Percentiles rank a stretch among this genome's conserved stretches.
These are phyloP conservation scores for Coturnix japonica DNA, from an alignment of 2,113 vertebrate species.

Conservation along the genomic window DNA sequence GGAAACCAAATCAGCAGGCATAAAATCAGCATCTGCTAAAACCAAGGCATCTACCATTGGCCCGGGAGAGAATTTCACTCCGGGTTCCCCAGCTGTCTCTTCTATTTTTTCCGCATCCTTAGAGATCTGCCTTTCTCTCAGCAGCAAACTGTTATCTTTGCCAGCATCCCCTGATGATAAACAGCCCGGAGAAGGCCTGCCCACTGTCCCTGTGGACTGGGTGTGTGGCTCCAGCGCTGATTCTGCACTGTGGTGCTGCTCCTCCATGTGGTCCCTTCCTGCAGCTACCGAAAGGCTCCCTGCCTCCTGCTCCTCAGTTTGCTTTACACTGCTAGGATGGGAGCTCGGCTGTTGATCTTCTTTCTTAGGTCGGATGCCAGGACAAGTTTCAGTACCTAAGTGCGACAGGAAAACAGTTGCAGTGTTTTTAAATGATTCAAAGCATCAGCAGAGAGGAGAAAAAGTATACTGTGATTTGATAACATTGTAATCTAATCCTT, in stretches of 20 bases:
- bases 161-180: slow-evolving; percentile 48
- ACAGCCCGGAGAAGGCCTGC: slow-evolving; percentile 50
- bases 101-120: slow-evolving; percentile 56
- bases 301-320: slow-evolving; percentile 17
- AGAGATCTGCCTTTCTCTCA: slow-evolving; percentile 53
- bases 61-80: slow-evolving; percentile 8
- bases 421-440: slow-evolving; percentile 65
- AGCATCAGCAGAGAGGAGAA: neutral
- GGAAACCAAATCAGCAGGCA: slow-evolving; percentile 42
- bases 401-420: slow-evolving; percentile 63
- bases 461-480: slow-evolving; percentile 21
- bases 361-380: slow-evolving; percentile 53
- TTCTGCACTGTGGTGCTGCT: slow-evolving; percentile 63
- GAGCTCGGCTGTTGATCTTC: slow-evolving; percentile 38
- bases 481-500: slow-evolving; percentile 42
- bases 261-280: slow-evolving; percentile 68
- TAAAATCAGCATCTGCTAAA: slow-evolving; percentile 34
- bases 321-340: neutral
- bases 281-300: slow-evolving; percentile 11
- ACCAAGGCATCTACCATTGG: slow-evolving; percentile 60
- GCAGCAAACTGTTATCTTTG: slow-evolving; percentile 56
- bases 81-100: slow-evolving; percentile 2
- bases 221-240: slow-evolving; percentile 57
- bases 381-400: slow-evolving; percentile 72
- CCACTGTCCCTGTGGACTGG: slow-evolving; percentile 65